phyloP scores from a whole-genome alignment of 2,113 vertebrate species.

The Phaetusa simplex region DNA sequence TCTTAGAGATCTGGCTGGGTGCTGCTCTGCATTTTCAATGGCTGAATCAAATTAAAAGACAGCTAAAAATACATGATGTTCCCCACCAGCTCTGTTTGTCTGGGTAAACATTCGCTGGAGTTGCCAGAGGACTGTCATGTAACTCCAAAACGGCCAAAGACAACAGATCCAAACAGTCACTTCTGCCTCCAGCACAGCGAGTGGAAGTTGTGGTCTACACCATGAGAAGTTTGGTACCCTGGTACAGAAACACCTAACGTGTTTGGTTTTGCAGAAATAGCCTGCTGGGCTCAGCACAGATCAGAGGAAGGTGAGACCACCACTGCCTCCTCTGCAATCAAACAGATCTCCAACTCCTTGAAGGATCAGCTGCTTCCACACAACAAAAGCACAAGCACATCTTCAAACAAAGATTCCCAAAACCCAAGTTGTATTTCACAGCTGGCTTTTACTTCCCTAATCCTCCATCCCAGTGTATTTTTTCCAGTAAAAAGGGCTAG shows the following conservation, averaged over 20 bases:
- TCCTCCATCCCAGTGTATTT: not conserved
- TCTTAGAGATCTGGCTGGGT: not conserved
- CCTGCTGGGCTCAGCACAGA: not conserved
- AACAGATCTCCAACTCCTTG: not conserved
- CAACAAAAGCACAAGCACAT: not conserved
- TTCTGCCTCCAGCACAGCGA: accelerated
- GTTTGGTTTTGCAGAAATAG: not conserved
- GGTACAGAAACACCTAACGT: not conserved
- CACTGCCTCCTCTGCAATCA: not conserved
- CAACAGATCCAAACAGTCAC: not conserved
- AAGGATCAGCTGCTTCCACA: not conserved
- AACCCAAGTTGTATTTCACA: accelerated
- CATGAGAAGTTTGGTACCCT: not conserved
- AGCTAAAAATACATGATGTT: not conserved
- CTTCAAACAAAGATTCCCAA: not conserved
- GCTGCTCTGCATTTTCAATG: not conserved
- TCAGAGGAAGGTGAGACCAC: not conserved
- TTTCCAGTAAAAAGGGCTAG: not conserved
- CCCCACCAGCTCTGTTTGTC: not conserved
- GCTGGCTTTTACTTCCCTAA: not conserved
- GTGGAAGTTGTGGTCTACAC: not conserved
- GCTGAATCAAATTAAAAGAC: not conserved
- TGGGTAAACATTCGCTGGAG: not conserved
- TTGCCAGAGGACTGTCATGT: not conserved
- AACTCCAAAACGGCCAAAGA: not conserved